phyloP scores from a whole-genome alignment of 2,113 vertebrate species.

The Rhizomys pruinosus region DNA sequence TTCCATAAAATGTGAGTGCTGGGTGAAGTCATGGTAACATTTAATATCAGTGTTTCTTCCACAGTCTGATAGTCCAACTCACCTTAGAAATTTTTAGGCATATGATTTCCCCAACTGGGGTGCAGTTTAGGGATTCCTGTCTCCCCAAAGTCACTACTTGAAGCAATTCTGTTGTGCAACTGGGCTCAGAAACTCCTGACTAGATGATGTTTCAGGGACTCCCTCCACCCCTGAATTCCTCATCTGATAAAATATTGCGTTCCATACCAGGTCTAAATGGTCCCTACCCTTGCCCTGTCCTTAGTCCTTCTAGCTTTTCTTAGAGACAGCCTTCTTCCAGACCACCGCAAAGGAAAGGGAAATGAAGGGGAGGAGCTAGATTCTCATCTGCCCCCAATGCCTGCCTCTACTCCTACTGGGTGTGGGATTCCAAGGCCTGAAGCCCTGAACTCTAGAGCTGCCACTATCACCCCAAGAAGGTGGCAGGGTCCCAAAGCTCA shows the following conservation, averaged over 20 bases:
- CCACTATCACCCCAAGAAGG: background rate
- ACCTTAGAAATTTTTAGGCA: background rate
- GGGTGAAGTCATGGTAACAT: background rate
- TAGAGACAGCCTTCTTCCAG: background rate
- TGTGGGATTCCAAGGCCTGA: background rate
- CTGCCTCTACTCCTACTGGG: background rate
- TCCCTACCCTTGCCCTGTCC: no score
- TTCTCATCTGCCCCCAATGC: no score
- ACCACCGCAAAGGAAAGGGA: background rate
- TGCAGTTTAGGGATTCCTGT: background rate
- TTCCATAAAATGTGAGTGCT: background rate
- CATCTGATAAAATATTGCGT: background rate
- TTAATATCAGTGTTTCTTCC: background rate
- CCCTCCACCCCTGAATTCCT: background rate
- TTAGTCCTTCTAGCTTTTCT: background rate
- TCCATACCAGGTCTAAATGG: background rate
- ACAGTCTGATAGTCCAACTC: background rate
- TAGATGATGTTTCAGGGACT: background rate
- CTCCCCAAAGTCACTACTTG: background rate
- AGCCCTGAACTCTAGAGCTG: background rate
- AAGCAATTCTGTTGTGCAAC: background rate
- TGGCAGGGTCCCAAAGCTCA: background rate
- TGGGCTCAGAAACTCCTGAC: background rate
- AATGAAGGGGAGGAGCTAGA: background rate
- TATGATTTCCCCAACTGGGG: background rate